phyloP scores from a whole-genome alignment of 2,113 vertebrate genomes.

The Rallus limicola region DNA sequence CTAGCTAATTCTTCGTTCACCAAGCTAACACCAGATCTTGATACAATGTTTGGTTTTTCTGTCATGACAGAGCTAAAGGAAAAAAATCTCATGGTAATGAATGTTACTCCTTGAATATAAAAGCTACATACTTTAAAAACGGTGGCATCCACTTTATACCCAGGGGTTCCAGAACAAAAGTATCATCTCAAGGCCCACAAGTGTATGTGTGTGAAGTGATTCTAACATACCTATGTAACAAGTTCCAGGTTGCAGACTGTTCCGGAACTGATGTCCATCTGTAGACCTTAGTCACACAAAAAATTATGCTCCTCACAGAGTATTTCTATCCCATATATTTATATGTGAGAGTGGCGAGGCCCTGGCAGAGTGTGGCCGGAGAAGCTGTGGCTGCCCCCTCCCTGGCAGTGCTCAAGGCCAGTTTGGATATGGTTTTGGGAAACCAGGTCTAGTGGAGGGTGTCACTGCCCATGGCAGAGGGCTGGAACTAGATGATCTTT shows the following conservation, averaged over 20 bases:
- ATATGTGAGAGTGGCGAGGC: too few relatives aligned
- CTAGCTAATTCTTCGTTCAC: background rate
- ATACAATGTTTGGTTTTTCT: background rate
- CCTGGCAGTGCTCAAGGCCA: too few relatives aligned
- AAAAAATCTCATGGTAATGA: background rate
- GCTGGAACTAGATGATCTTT: too few relatives aligned
- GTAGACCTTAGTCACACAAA: background rate
- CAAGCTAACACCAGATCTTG: background rate
- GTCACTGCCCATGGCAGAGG: too few relatives aligned
- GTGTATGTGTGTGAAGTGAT: fast-evolving
- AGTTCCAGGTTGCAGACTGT: background rate
- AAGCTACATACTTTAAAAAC: background rate
- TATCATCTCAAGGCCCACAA: background rate
- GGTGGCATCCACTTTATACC: too few relatives aligned
- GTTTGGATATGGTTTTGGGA: too few relatives aligned
- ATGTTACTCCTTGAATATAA: background rate
- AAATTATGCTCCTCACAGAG: background rate
- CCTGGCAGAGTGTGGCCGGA: too few relatives aligned
- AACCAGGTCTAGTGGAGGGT: too few relatives aligned
- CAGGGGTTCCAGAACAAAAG: background rate
- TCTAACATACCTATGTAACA: background rate
- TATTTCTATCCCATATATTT: background rate
- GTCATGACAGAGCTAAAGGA: background rate
- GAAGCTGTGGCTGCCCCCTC: too few relatives aligned
- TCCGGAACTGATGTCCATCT: background rate